These are phyloP conservation scores for Arge pagana DNA, from an alignment of 2,888 invertebrate genomes.

Conservation along the genomic window DNA sequence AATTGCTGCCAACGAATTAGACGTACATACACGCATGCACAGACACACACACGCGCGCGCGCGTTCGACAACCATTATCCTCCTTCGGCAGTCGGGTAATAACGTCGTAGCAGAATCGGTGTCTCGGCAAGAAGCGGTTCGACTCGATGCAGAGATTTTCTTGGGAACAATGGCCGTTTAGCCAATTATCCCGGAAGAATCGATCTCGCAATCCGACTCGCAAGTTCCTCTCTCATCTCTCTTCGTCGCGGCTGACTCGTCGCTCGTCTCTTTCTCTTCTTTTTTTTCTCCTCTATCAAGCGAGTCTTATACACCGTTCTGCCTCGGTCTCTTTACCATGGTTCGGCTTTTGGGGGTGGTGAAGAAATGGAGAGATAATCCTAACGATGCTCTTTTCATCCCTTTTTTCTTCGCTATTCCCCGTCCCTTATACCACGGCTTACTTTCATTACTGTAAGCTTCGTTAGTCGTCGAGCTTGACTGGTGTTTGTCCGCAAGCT, in stretches of 20 bases:
- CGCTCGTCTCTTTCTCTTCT: not conserved
- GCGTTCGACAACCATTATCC: too few species aligned
- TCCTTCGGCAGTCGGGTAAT: too few species aligned
- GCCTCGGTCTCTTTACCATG: too few species aligned
- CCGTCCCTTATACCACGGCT: conserved; percentile 12
- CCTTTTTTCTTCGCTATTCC: conserved; percentile 14
- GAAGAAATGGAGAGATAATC: conserved; percentile 22
- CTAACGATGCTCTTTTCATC: conserved; percentile 20
- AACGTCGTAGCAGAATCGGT: too few species aligned
- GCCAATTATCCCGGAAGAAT: conserved; percentile 16
- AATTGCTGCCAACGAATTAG: too few species aligned
- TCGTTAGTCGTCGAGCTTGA: conserved; percentile 1
- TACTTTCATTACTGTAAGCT: conserved; percentile 21
- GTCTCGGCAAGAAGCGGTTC: too few species aligned
- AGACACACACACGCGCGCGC: too few species aligned
- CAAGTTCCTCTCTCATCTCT: conserved; percentile 16
- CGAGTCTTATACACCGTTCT: not conserved
- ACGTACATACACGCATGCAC: too few species aligned
- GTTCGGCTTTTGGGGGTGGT: conserved; percentile 15
- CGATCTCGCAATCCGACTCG: conserved; percentile 12
- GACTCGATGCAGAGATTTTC: not conserved
- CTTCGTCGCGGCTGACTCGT: not conserved
- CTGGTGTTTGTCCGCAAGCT: conserved; percentile 10
- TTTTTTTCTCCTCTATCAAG: not conserved
- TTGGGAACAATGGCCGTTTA: conserved; percentile 16